These are phyloP conservation scores for Palythoa heliodiscus DNA, from an alignment of 92 coral and sea anemone species.

Conservation along the genomic window DNA sequence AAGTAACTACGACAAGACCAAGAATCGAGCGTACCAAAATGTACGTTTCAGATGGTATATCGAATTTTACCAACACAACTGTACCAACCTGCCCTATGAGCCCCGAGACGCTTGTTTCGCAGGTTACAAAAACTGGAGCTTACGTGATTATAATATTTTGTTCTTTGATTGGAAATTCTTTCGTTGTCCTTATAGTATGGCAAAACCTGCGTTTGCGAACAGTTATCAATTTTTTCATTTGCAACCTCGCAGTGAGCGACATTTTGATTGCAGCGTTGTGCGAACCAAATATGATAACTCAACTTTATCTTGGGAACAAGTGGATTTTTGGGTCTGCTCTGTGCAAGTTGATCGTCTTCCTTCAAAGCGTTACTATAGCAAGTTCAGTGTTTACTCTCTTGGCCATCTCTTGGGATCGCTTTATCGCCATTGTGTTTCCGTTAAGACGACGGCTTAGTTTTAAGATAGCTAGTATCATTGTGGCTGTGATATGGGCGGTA, in stretches of 20 bases:
- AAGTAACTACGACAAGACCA: neutral
- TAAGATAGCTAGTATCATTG: slow-evolving; percentile 59
- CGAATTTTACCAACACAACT: slow-evolving; percentile 16
- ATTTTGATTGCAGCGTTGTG: slow-evolving; percentile 70
- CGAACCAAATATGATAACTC: slow-evolving; percentile 86
- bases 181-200: slow-evolving; percentile 75
- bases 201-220: slow-evolving; percentile 72
- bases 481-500: slow-evolving; percentile 56
- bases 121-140: slow-evolving; percentile 64
- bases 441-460: slow-evolving; percentile 62
- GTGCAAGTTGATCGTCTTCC: slow-evolving; percentile 77
- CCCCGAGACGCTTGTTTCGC: slow-evolving; percentile 59
- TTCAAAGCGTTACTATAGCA: slow-evolving; percentile 79
- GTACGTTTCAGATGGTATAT: slow-evolving; percentile 26
- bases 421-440: slow-evolving; percentile 79
- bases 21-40: neutral
- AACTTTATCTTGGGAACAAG: slow-evolving; percentile 60
- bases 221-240: slow-evolving; percentile 81
- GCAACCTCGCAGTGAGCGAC: slow-evolving; percentile 85
- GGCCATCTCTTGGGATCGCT: slow-evolving; percentile 82
- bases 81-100: slow-evolving; percentile 43
- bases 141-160: slow-evolving; percentile 60
- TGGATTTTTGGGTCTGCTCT: slow-evolving; percentile 78
- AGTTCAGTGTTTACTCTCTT: slow-evolving; percentile 82
- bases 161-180: slow-evolving; percentile 76